Conservation (phyloP, 2,797 vertebrate species). For the Rhinatrema bivittatum region DNA sequence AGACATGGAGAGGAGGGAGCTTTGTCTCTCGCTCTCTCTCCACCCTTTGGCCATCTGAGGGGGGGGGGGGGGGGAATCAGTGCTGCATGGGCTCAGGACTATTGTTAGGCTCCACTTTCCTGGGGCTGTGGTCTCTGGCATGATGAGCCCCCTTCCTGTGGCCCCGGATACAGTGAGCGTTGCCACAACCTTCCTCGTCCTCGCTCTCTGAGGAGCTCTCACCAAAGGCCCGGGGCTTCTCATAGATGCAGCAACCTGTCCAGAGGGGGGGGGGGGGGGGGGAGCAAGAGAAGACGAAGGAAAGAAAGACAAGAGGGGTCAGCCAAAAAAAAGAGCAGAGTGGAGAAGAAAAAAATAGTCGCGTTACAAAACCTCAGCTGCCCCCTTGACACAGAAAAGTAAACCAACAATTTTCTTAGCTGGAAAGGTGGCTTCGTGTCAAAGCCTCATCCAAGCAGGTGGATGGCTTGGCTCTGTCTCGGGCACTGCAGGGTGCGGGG, state of each 20-base stretch:
- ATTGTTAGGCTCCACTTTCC: slow-evolving; percentile 55
- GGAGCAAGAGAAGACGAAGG: not conserved
- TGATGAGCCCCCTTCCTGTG: slow-evolving; percentile 62
- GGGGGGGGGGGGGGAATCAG: slow-evolving; percentile 46
- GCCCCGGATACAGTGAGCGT: slow-evolving; percentile 80
- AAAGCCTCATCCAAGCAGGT: too few species aligned
- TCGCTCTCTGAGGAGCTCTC: slow-evolving; percentile 89
- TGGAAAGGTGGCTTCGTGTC: too few species aligned
- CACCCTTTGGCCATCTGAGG: not conserved
- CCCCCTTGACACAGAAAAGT: not conserved
- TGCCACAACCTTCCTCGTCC: slow-evolving; percentile 82
- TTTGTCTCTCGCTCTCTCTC: too few species aligned
- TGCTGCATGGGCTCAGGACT: slow-evolving; percentile 39
- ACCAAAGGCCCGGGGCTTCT: slow-evolving; percentile 83
- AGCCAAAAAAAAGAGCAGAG: not conserved
- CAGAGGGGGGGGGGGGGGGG: not conserved
- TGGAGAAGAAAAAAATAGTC: not conserved
- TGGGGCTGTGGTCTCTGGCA: slow-evolving; percentile 48
- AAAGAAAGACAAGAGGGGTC: not conserved
- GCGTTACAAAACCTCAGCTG: not conserved
- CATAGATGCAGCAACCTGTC: slow-evolving; percentile 86
- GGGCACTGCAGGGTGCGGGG: too few species aligned
- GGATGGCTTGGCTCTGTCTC: too few species aligned
- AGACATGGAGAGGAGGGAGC: too few species aligned
- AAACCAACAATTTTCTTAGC: too few species aligned